Percentiles rank a stretch among this genome's conserved stretches.
Conservation (phyloP, 2,113 vertebrate species). For the Hippocampus comes region DNA sequence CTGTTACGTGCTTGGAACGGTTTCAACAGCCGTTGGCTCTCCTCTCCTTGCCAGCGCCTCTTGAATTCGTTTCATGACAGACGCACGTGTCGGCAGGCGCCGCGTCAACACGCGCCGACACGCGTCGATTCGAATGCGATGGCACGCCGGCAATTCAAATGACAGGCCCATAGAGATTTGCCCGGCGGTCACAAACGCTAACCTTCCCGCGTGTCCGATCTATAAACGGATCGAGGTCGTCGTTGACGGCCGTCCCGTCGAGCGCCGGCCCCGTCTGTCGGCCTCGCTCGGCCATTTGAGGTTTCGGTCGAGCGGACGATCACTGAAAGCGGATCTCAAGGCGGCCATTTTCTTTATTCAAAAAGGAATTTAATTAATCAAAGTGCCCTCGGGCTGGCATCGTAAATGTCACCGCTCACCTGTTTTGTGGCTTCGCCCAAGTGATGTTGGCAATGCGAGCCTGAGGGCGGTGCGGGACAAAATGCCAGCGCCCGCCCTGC, state of each 20-base stretch:
- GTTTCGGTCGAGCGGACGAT: background rate
- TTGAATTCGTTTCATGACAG: slow-evolving; percentile 47
- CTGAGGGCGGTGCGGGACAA: too few relatives aligned
- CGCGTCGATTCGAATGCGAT: background rate
- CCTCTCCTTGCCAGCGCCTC: slow-evolving; percentile 42
- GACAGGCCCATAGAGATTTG: slow-evolving; percentile 1
- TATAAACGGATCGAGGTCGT: slow-evolving; percentile 45
- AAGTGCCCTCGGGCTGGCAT: too few relatives aligned
- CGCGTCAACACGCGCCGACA: slow-evolving; percentile 20
- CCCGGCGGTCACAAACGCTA: slow-evolving; percentile 8
- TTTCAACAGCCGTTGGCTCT: slow-evolving; percentile 45
- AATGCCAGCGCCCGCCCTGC: too few relatives aligned
- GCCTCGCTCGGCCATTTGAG: background rate
- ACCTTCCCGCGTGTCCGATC: slow-evolving; percentile 25
- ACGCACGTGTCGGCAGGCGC: slow-evolving; percentile 17
- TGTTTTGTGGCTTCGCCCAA: too few relatives aligned
- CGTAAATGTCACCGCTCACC: too few relatives aligned
- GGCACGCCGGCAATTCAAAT: slow-evolving; percentile 13
- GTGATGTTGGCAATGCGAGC: too few relatives aligned
- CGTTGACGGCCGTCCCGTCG: slow-evolving; percentile 19
- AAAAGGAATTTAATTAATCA: too few relatives aligned
- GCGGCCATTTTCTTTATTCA: too few relatives aligned
- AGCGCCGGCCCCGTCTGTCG: slow-evolving; percentile 16
- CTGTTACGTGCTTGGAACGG: slow-evolving; percentile 10
- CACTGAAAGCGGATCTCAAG: too few relatives aligned